phyloP scores from a whole-genome alignment of 2,888 invertebrate genomes.

The Epsilonema sp. region DNA sequence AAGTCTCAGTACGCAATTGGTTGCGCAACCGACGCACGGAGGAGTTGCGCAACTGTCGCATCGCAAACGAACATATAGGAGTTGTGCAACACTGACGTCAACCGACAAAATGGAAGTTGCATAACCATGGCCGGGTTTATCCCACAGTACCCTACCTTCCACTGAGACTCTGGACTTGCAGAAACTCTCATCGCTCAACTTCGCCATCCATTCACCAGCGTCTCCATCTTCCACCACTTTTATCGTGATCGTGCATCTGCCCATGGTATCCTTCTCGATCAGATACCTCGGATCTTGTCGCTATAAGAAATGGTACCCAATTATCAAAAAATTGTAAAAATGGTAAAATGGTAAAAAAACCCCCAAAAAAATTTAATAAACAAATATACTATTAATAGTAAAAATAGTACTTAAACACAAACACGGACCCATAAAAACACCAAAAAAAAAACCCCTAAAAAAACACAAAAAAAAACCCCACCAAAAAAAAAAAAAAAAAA shows the following conservation, averaged over 20 bases:
- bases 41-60: too few relatives aligned
- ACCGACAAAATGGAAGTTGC: too few relatives aligned
- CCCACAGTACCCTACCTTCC: constrained; percentile 38
- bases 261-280: constrained; percentile 77
- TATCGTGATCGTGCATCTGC: constrained; percentile 66
- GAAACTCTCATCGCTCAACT: constrained; percentile 65
- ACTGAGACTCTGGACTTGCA: constrained; percentile 60
- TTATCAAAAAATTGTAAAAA: not conserved
- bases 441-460: too few relatives aligned
- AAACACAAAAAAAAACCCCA: too few relatives aligned
- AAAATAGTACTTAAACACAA: too few relatives aligned
- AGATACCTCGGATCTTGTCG: constrained; percentile 38
- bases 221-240: constrained; percentile 62
- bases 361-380: constrained; percentile 10
- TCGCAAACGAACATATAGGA: too few relatives aligned
- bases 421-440: too few relatives aligned
- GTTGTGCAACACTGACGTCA: too few relatives aligned
- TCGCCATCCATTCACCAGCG: constrained; percentile 68
- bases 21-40: too few relatives aligned
- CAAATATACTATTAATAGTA: not conserved
- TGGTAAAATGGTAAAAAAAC: not conserved
- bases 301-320: constrained; percentile 4
- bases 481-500: too few relatives aligned
- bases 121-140: not conserved
- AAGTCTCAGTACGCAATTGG: too few relatives aligned